Evolutionary conservation across 2,888 invertebrate species (phyloP), one percentile per base, ranked within the genome.

Genomic region (Orgyia antiqua): DNA sequence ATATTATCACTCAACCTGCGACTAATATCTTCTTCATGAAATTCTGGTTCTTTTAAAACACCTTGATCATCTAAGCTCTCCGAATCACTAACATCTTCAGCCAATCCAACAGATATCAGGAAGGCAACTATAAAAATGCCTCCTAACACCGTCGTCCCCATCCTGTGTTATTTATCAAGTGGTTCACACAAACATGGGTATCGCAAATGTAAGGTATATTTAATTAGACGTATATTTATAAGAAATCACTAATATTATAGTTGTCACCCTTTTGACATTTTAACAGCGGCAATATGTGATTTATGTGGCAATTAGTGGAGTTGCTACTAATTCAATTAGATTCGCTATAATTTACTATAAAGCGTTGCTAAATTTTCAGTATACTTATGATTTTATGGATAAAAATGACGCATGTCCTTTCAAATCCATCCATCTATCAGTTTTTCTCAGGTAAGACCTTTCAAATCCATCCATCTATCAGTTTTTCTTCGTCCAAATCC

Each of bases 71-170:
- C 20, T 20, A 20, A 9, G 3, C 15, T 15, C 6, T 15, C 15
- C 15, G 20, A 20, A 3, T 20, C 20, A 20, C 9, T 20, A 4
- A 31, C 11, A 19, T 51, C 49, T 27, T 53, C 50, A 20, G 52
- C 35, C 31, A 23, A 33, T 23, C 43, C 39, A 30, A 42, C 5
- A 31, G 46, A 39, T 35, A 60, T 33, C 42, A 52, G 48, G 34
- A 51, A 36, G 45, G 58, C 45, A 12, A 59, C 32, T 42, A 64
- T 43, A 44, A 45, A 55, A n/a, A 45, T 23, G 41, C 55, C 48
- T 48, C 48, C 43, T 28, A 45, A 28, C 6, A 42, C 34, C 36
- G 45, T 41, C 27, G 29, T 42, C 44, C 39, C 45, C 62, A 58
- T 62, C 37, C 43, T 42, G 33, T 26, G 35, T 39, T 41, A 26